A percentile compares a stretch with the other conserved stretches of the same genome.
Conservation (phyloP, 2,888 invertebrate genomes). For the Galeopsomyia nigrocyanea region DNA sequence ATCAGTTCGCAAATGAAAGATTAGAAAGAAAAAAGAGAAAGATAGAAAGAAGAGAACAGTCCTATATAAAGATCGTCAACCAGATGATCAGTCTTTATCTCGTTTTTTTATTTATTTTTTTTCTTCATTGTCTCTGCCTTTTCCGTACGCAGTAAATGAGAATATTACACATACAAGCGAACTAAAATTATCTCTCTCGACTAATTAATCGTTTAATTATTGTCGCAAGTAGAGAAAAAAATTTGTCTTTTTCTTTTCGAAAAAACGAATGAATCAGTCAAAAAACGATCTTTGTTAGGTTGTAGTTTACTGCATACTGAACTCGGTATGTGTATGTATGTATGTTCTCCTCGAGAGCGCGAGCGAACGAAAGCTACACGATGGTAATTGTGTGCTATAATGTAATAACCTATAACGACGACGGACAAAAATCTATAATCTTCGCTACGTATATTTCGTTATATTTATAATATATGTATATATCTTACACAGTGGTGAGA, state of each 20-base stretch:
- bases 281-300: too few species aligned
- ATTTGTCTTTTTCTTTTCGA: conserved; percentile 1
- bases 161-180: neutral
- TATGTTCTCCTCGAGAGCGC: conserved; percentile 7
- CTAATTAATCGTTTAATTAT: conserved; percentile 6
- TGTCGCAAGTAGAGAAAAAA: neutral
- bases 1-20: too few species aligned
- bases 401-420: conserved; percentile 3
- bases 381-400: conserved; percentile 3
- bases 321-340: neutral
- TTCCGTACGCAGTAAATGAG: conserved; percentile 25
- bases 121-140: conserved; percentile 37
- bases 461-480: neutral
- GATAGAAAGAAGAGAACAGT: conserved; percentile 20
- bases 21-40: neutral
- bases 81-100: conserved; percentile 47
- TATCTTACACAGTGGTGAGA: conserved; percentile 12
- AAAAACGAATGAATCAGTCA: conserved; percentile 7
- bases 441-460: conserved; percentile 15
- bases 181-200: neutral
- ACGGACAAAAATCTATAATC: conserved; percentile 24
- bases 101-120: conserved; percentile 37
- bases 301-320: too few species aligned
- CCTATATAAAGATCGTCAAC: conserved; percentile 28
- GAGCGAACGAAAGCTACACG: conserved; percentile 32